A percentile compares a stretch with the other conserved stretches of the same genome.
Evolutionary conservation across 2,113 vertebrate genomes (phyloP).

Genomic region (Hippopotamus amphibius): DNA sequence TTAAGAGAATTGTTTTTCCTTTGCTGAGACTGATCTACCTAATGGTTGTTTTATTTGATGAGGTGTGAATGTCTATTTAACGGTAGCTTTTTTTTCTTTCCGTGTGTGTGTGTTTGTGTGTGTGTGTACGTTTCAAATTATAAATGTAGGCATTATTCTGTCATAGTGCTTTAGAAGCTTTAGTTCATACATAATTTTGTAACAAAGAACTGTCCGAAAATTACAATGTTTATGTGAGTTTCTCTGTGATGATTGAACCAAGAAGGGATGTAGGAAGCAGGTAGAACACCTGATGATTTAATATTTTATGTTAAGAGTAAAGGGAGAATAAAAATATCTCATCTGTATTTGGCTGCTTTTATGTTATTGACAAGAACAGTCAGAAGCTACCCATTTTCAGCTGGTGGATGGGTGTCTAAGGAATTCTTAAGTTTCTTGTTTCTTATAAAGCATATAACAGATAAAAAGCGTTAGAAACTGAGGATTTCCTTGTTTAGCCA

Average conservation of each 20-base stretch:
- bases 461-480: not conserved
- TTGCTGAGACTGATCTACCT: not conserved
- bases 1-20: not conserved
- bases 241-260: not conserved
- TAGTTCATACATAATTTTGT: not conserved
- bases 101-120: not conserved
- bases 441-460: not conserved
- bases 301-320: slow-evolving; percentile 1
- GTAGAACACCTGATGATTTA: not conserved
- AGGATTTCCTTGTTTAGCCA: not conserved
- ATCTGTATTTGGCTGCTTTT: not conserved
- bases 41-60: not conserved
- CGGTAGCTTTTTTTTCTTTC: not conserved
- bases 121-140: not conserved
- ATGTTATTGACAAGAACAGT: slow-evolving; percentile 7
- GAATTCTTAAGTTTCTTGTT: slow-evolving; percentile 41
- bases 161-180: not conserved
- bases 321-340: not conserved
- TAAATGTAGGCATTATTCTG: not conserved
- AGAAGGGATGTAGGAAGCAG: not conserved
- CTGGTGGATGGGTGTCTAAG: not conserved
- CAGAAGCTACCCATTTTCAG: not conserved
- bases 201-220: slow-evolving; percentile 1
- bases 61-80: not conserved
- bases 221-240: not conserved